Base-by-base conservation (phyloP, 1,140 invertebrate genomes). In the Nymphalis io region DNA sequence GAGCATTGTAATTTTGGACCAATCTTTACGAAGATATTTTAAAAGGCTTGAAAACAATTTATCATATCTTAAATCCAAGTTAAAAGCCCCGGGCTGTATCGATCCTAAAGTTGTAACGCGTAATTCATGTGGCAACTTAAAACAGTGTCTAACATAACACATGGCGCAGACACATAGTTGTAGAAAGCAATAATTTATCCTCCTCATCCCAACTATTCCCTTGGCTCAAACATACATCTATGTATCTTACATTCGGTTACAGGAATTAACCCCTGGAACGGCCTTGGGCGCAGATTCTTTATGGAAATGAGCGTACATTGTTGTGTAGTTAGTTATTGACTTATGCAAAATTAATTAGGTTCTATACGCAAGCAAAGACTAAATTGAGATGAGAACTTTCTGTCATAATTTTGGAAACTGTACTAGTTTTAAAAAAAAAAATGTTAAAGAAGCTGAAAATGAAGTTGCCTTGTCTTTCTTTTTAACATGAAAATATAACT, bases 171-270 rank as follows among this genome's bases (percentile, higher is more conserved):
- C 83, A 88, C 84, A 89, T 91, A 91, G 86, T 91, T 88, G 80
- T 84, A 89, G 87, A 89, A 91, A 86, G 87, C 87, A 81, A 89
- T 91, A 89, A 89, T 79, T 91, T 89, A 89, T 89, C 79, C 81
- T 83, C 76, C 84, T 88, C 86, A 87, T 89, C 86, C 87, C 81
- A 85, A 88, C 89, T 89, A 91, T 89, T 89, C 89, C 87, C 89
- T 88, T 74, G 87, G 72, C 85, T 83, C 87, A 76, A 79, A 83
- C 83, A 76, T 86, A 85, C 73, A 83, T 81, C 79, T 83, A 83
- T 83, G 85, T 90, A 87, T 79, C 81, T 80, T 84, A 74, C 72
- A 76, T 68, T 72, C 58, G 68, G 68, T 65, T 63, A 71, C 67
- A 58, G 79, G 70, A 60, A 76, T 67, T 68, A 60, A 46, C 60